Evolutionary conservation across 2,113 vertebrate species (phyloP), one percentile per base, ranked within the genome.

Genomic region (Prolemur simus): DNA sequence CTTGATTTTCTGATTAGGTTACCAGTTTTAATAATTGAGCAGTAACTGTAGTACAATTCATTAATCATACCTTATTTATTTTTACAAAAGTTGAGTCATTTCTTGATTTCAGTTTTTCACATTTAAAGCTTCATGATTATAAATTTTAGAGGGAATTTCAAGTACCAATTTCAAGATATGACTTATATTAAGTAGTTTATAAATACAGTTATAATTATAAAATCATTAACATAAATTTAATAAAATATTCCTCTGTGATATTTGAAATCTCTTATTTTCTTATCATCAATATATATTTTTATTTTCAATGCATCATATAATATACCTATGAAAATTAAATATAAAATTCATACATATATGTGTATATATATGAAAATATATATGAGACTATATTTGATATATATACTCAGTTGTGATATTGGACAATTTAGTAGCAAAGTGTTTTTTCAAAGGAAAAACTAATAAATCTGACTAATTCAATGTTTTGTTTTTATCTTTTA

Each of bases 1-100:
- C 21, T 81, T 94, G 85, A 66, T 80, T 98, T 96, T 32, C 56
- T 97, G 73, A 96, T 83, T 89, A 49, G 29, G 2, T 20, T 91
- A 45, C 29, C 64, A 86, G 37, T 20, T 93, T 97, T 54, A 63
- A 95, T 96, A 97, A 95, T 88, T 69, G 87, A 83, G 13, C 2
- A 73, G 54, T 93, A 95, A 93, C 92, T 17, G 80, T 74, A 80
- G 39, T 45, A 64, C 21, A 93, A 10, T 86, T 85, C 78, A 82
- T 84, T 80, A 97, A 96, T 89, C 71, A 90, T 81, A 49, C 9
- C 8, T 69, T 81, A 80, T 42, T 93, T 84, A 87, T 91, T 84
- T 60, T 92, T 34, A 94, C 11, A 64, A 66, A 34, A 64, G 49
- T 27, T n/a, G 5, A 9, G 80, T 66, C 21, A 39, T 42, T 68